These are phyloP conservation scores for Lymantria monacha DNA, from an alignment of 2,888 invertebrate genomes.

Conservation along the genomic window DNA sequence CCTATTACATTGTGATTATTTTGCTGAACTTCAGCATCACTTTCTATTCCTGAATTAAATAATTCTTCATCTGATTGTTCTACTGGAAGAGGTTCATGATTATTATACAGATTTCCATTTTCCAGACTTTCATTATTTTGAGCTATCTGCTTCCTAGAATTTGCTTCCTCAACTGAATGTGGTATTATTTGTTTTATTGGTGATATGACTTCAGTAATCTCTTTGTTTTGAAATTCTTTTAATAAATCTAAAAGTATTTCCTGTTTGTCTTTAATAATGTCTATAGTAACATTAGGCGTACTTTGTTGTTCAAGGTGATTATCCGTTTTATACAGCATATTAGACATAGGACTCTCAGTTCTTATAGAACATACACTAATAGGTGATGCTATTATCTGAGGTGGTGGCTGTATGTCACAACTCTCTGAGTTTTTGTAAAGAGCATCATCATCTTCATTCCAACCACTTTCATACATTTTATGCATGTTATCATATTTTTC, in stretches of 20 bases:
- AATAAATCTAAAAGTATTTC: slow-evolving; percentile 55
- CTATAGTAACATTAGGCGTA: slow-evolving; percentile 30
- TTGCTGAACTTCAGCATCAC: slow-evolving; percentile 19
- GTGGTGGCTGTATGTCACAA: slow-evolving; percentile 17
- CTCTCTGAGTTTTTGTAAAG: slow-evolving; percentile 61
- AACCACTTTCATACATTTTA: slow-evolving; percentile 58
- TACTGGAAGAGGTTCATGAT: slow-evolving; percentile 38
- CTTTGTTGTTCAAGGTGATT: slow-evolving; percentile 25
- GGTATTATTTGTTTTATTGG: slow-evolving; percentile 19
- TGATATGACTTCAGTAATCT: slow-evolving; percentile 33
- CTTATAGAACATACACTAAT: slow-evolving; percentile 17
- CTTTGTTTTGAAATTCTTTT: slow-evolving; percentile 49
- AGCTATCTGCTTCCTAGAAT: slow-evolving; percentile 9
- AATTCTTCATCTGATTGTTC: slow-evolving; percentile 51
- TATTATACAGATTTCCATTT: not conserved
- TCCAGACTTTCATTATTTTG: not conserved
- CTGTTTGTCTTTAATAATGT: slow-evolving; percentile 51
- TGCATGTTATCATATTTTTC: slow-evolving; percentile 49
- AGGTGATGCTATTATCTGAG: slow-evolving; percentile 10
- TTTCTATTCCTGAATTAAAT: slow-evolving; percentile 29
- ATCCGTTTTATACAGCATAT: slow-evolving; percentile 44
- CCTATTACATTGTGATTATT: slow-evolving; percentile 23
- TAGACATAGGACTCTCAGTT: slow-evolving; percentile 47
- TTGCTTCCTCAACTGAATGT: slow-evolving; percentile 18
- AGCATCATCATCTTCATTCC: slow-evolving; percentile 77